Conservation (phyloP, 2,797 vertebrate genomes). For the Mus minutoides region DNA sequence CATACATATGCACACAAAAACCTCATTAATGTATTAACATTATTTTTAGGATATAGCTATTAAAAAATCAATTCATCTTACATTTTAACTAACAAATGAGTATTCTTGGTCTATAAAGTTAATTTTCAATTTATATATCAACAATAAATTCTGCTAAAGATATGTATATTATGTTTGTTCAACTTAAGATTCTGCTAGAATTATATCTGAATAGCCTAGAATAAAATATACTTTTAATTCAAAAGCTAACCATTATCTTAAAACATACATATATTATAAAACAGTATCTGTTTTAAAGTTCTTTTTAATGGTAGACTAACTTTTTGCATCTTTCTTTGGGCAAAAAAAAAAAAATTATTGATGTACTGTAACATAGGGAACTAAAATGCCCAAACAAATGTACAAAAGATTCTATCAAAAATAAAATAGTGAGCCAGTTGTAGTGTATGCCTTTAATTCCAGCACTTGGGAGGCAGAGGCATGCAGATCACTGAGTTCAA, state of each 20-base stretch:
- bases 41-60: constrained; percentile 18
- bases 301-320: not conserved
- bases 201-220: not conserved
- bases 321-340: not conserved
- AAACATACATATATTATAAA: constrained; percentile 49
- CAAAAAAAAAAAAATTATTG: constrained; percentile 35
- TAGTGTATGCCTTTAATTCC: not conserved
- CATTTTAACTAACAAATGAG: constrained; percentile 26
- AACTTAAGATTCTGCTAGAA: constrained; percentile 21
- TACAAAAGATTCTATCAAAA: constrained; percentile 23
- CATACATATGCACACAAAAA: not conserved
- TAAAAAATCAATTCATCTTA: constrained; percentile 56
- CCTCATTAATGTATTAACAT: too few relatives aligned
- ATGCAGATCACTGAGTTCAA: not conserved
- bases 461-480: not conserved
- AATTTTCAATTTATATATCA: constrained; percentile 19
- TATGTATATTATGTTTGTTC: not conserved
- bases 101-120: constrained; percentile 10
- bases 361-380: not conserved
- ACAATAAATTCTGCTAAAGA: constrained; percentile 43
- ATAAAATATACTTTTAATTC: not conserved
- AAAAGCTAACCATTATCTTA: constrained; percentile 45
- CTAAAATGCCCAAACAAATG: not conserved
- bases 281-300: not conserved
- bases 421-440: not conserved